Conservation (phyloP, 2,888 invertebrate species). For the Stenurella melanura region DNA sequence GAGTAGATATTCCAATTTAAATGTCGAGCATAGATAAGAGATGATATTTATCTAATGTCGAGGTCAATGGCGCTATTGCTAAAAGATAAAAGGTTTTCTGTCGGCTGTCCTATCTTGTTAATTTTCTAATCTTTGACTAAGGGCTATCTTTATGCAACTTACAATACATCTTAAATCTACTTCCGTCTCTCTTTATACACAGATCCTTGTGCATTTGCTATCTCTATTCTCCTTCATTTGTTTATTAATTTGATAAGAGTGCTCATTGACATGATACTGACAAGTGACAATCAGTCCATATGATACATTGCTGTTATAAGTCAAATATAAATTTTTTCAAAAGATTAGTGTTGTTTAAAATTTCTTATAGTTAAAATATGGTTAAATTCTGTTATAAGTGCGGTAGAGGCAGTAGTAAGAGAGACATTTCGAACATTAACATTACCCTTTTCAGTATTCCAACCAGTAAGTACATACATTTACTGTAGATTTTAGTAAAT, state of each 20-base stretch:
- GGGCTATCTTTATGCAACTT: not conserved
- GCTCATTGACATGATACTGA: not conserved
- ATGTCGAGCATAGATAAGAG: no score
- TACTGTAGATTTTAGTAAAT: not conserved
- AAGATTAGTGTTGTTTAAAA: not conserved
- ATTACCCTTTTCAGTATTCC: slow-evolving; percentile 24
- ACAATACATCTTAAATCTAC: not conserved
- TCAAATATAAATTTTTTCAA: not conserved
- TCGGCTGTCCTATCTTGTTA: no score
- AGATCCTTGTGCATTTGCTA: not conserved
- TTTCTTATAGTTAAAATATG: slow-evolving; percentile 14
- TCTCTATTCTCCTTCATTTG: not conserved
- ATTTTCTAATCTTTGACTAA: no score
- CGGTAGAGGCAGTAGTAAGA: slow-evolving; percentile 9
- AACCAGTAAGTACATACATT: slow-evolving; percentile 23
- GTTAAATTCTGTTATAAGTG: slow-evolving; percentile 29
- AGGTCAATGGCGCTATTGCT: no score
- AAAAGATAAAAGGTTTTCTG: no score
- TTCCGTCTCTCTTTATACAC: not conserved
- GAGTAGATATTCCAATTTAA: no score
- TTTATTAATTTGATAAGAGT: slow-evolving; percentile 13
- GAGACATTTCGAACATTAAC: slow-evolving; percentile 27
- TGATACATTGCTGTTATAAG: not conserved
- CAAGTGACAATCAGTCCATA: slow-evolving; percentile 11
- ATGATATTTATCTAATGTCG: no score